Conservation (phyloP, 2,888 invertebrate species). For the Sphaerophoria taeniata region DNA sequence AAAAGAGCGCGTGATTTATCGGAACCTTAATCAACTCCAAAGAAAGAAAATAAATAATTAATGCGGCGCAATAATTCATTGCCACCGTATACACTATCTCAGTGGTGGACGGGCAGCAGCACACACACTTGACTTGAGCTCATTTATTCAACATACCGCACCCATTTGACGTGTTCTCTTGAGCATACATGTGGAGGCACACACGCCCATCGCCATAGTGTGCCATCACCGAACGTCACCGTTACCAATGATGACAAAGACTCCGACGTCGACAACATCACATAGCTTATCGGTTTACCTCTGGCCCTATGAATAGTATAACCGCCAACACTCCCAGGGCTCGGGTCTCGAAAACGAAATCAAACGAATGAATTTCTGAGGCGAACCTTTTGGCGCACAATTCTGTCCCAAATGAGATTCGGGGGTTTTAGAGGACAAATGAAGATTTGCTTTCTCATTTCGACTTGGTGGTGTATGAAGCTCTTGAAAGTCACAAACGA, state of each 20-base stretch:
- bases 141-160: conserved; percentile 70
- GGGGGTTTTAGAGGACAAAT: conserved; percentile 27
- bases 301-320: conserved; percentile 61
- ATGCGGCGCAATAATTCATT: conserved; percentile 72
- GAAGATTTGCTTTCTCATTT: conserved; percentile 66
- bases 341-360: conserved; percentile 43
- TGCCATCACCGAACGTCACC: conserved; percentile 38
- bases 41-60: conserved; percentile 73
- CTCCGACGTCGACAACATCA: conserved; percentile 71
- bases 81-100: conserved; percentile 63
- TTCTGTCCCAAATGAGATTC: not conserved
- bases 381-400: conserved; percentile 45
- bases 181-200: conserved; percentile 14
- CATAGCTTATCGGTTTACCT: conserved; percentile 73
- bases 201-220: not conserved
- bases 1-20: conserved; percentile 62
- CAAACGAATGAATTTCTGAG: conserved; percentile 68
- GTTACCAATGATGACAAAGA: conserved; percentile 57
- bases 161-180: conserved; percentile 70
- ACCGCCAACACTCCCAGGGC: conserved; percentile 46
- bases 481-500: conserved; percentile 65
- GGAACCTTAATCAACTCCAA: conserved; percentile 69
- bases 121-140: conserved; percentile 56
- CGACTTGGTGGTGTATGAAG: conserved; percentile 57
- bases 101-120: conserved; percentile 1